These are phyloP conservation scores for Tupaia chinensis DNA, from an alignment of 2,113 vertebrate species.

Conservation along the genomic window DNA sequence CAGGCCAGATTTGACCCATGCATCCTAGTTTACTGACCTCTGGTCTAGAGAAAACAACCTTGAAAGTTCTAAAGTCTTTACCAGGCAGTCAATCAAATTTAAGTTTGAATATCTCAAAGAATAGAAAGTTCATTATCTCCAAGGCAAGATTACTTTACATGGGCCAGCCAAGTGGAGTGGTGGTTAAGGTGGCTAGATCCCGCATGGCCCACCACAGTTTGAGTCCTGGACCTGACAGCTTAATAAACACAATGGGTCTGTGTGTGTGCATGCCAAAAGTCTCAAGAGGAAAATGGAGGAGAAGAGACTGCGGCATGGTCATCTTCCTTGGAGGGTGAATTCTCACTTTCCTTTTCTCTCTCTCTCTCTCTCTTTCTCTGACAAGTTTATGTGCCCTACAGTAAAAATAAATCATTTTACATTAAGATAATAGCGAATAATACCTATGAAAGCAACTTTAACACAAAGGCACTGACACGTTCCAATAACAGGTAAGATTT, in stretches of 20 bases:
- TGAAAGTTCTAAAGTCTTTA: background rate
- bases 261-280: no score
- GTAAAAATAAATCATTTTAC: background rate
- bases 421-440: background rate
- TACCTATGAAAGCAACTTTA: background rate
- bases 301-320: no score
- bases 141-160: background rate
- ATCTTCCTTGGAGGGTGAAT: no score
- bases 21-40: background rate
- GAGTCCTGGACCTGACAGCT: no score
- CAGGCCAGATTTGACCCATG: background rate
- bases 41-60: background rate
- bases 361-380: no score
- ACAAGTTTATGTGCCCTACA: no score
- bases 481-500: background rate
- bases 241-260: no score
- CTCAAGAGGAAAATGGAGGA: no score
- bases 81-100: background rate
- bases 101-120: background rate
- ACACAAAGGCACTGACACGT: background rate
- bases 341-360: no score
- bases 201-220: no score
- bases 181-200: no score
- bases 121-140: background rate
- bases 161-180: no score